Percentiles rank a stretch among this genome's conserved stretches.
These are phyloP conservation scores for Scaptomyza graminum DNA, from an alignment of 1,140 invertebrate genomes.

Conservation along the genomic window DNA sequence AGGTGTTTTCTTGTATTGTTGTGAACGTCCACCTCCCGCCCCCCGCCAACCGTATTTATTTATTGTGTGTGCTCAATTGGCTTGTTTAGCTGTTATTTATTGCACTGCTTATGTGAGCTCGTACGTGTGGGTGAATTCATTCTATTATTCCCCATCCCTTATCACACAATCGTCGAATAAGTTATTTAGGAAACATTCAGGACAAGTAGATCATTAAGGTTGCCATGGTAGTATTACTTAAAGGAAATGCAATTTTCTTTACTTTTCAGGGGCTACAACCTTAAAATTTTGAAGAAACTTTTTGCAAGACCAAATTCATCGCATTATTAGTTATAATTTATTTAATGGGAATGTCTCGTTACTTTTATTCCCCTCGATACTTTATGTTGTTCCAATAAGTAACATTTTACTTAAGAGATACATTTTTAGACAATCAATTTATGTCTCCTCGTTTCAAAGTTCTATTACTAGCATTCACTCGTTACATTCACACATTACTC, in stretches of 20 bases:
- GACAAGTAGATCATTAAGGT: slow-evolving; percentile 5
- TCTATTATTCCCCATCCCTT: not conserved
- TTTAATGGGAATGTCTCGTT: too few relatives aligned
- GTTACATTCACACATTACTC: not conserved
- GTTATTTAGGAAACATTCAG: not conserved
- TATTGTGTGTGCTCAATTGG: slow-evolving; percentile 62
- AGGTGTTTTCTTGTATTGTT: slow-evolving; percentile 51
- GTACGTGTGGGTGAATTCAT: slow-evolving; percentile 31
- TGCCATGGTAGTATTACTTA: not conserved
- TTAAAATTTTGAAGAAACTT: too few relatives aligned
- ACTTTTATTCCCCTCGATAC: too few relatives aligned
- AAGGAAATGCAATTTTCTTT: too few relatives aligned
- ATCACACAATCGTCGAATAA: slow-evolving; percentile 6
- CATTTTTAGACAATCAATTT: too few relatives aligned
- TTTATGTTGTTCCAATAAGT: too few relatives aligned
- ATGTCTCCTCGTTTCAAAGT: too few relatives aligned
- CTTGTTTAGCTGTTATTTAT: slow-evolving; percentile 76
- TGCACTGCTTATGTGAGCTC: slow-evolving; percentile 52
- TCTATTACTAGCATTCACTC: not conserved
- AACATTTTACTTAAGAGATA: too few relatives aligned
- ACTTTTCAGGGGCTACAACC: too few relatives aligned
- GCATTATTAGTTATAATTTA: too few relatives aligned
- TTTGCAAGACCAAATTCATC: too few relatives aligned
- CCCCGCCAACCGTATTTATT: not conserved
- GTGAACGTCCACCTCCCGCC: not conserved